phyloP scores from a whole-genome alignment of 2,797 vertebrate species.

The Eurystomus glaucurus region DNA sequence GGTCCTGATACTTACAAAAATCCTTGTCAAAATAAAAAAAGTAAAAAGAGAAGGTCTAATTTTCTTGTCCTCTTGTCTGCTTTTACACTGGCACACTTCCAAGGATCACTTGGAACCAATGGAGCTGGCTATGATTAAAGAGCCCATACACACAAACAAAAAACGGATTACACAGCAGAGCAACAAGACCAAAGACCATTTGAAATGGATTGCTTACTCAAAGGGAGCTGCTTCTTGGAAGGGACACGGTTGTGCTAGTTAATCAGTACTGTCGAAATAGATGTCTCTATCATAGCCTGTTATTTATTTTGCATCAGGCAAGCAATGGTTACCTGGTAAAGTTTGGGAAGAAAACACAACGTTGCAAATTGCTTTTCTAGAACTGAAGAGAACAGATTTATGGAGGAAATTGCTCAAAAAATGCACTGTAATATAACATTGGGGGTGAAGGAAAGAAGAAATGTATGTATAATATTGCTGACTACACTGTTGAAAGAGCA shows the following conservation, averaged over 20 bases:
- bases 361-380: conserved; percentile 59
- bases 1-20: not conserved
- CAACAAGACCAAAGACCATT: conserved; percentile 59
- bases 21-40: rapidly evolving
- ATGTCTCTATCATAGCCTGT: conserved; percentile 58
- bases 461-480: conserved; percentile 44
- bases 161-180: conserved; percentile 63
- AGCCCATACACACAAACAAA: conserved; percentile 43
- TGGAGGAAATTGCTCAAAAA: conserved; percentile 45
- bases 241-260: conserved; percentile 36
- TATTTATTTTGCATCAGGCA: conserved; percentile 58
- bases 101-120: conserved; percentile 45
- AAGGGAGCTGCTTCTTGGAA: conserved; percentile 52
- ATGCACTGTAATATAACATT: conserved; percentile 15
- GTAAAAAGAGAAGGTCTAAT: not conserved
- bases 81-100: conserved; percentile 34
- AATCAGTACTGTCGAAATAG: conserved; percentile 46
- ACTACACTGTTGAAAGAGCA: conserved; percentile 56
- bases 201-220: conserved; percentile 69
- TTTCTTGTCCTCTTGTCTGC: not conserved
- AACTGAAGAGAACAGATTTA: conserved; percentile 56
- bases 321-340: not conserved
- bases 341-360: conserved; percentile 40
- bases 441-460: not conserved
- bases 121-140: conserved; percentile 56